phyloP scores from a whole-genome alignment of 2,113 vertebrate genomes.

The Amia ocellicauda region DNA sequence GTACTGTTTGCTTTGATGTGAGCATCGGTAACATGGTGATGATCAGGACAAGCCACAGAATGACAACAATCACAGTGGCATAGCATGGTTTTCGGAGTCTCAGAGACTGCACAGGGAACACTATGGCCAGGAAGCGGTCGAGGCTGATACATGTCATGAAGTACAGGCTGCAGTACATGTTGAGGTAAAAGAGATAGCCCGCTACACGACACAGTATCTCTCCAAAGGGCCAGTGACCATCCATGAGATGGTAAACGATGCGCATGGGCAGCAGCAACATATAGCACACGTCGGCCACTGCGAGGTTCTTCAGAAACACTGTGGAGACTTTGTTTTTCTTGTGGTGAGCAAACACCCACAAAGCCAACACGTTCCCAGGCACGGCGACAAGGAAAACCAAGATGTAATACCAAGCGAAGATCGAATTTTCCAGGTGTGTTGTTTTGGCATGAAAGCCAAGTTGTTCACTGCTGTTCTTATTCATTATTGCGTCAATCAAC shows the following conservation, averaged over 20 bases:
- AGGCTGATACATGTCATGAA: slow-evolving; percentile 62
- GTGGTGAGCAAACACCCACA: slow-evolving; percentile 56
- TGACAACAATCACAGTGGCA: slow-evolving; percentile 39
- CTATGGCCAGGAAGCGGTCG: slow-evolving; percentile 57
- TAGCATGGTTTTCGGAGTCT: slow-evolving; percentile 41
- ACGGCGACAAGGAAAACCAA: slow-evolving; percentile 55
- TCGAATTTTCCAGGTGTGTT: slow-evolving; percentile 43
- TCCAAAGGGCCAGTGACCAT: slow-evolving; percentile 55
- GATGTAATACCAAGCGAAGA: slow-evolving; percentile 52
- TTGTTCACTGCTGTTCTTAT: slow-evolving; percentile 40
- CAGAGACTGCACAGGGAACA: slow-evolving; percentile 45
- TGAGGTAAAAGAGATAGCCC: slow-evolving; percentile 66
- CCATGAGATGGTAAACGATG: slow-evolving; percentile 54
- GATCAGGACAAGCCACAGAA: slow-evolving; percentile 50
- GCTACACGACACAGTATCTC: slow-evolving; percentile 46
- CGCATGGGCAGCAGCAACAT: slow-evolving; percentile 60
- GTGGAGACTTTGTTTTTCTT: slow-evolving; percentile 36
- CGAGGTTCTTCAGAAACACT: slow-evolving; percentile 56
- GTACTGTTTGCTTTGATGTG: slow-evolving; percentile 24
- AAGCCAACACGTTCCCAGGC: slow-evolving; percentile 54
- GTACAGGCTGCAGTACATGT: slow-evolving; percentile 68
- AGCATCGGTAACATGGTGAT: slow-evolving; percentile 50
- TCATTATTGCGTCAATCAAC: slow-evolving; percentile 12
- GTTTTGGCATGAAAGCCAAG: slow-evolving; percentile 13
- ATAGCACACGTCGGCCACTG: slow-evolving; percentile 60